These are phyloP conservation scores for Drosophila merina DNA, from an alignment of 2,888 invertebrate genomes.

Conservation along the genomic window DNA sequence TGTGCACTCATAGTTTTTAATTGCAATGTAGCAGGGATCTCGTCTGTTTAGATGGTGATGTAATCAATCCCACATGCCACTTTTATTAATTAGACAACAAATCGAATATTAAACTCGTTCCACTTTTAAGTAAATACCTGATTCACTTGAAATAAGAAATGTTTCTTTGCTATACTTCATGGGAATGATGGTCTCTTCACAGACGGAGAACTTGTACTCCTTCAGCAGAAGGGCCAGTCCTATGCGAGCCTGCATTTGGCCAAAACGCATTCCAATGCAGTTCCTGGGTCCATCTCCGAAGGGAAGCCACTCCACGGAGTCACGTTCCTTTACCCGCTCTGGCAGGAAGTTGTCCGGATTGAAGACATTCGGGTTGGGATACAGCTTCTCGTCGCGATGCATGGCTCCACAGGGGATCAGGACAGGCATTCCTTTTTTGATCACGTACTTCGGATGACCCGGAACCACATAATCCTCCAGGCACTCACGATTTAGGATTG, in stretches of 20 bases:
- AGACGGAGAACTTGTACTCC: slow-evolving; percentile 72
- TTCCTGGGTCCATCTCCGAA: slow-evolving; percentile 82
- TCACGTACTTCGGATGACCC: slow-evolving; percentile 84
- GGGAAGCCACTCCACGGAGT: slow-evolving; percentile 79
- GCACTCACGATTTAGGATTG: slow-evolving; percentile 85
- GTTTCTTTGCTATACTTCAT: slow-evolving; percentile 50
- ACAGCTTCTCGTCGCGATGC: slow-evolving; percentile 86
- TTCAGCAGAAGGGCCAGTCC: slow-evolving; percentile 73
- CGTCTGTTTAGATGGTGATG: neutral
- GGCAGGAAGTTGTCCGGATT: slow-evolving; percentile 87
- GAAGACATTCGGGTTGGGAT: slow-evolving; percentile 87
- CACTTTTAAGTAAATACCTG: slow-evolving; percentile 66
- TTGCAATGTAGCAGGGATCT: neutral
- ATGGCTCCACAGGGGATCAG: slow-evolving; percentile 86
- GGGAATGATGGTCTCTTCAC: slow-evolving; percentile 71
- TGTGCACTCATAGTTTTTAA: neutral
- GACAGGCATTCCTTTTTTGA: slow-evolving; percentile 85
- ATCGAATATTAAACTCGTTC: slow-evolving; percentile 34
- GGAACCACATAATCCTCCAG: slow-evolving; percentile 85
- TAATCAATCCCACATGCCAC: neutral
- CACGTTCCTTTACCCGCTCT: slow-evolving; percentile 85
- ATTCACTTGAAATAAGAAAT: slow-evolving; percentile 57
- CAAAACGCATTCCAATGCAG: slow-evolving; percentile 82
- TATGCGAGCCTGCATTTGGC: slow-evolving; percentile 78
- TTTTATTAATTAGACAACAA: neutral